phyloP scores from a whole-genome alignment of 2,888 invertebrate species.

The Onthophagus sagittarius region DNA sequence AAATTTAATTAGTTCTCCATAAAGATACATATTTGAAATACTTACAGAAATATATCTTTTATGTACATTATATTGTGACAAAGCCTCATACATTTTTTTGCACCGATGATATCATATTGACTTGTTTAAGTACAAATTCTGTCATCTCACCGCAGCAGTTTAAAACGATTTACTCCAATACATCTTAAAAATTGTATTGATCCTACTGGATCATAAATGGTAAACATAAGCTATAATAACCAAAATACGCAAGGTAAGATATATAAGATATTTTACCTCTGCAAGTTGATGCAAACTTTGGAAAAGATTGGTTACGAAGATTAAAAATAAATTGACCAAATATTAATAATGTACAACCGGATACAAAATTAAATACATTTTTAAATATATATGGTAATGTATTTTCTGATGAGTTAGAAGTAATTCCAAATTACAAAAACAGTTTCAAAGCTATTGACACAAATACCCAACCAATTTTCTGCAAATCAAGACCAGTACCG shows the following conservation, averaged over 20 bases:
- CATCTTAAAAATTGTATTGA: too few relatives aligned
- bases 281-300: neutral
- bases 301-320: slow-evolving; percentile 1
- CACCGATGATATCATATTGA: neutral
- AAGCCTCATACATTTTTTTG: neutral
- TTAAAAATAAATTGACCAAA: neutral
- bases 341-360: neutral
- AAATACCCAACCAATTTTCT: neutral
- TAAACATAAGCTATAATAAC: too few relatives aligned
- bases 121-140: neutral
- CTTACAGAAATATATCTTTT: neutral
- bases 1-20: neutral
- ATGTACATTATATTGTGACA: neutral
- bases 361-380: neutral
- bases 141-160: neutral
- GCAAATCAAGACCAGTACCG: neutral
- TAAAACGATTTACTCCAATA: too few relatives aligned
- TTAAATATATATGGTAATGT: slow-evolving; percentile 7
- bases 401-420: neutral
- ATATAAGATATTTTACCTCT: too few relatives aligned
- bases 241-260: too few relatives aligned
- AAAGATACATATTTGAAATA: too few relatives aligned
- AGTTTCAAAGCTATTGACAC: neutral
- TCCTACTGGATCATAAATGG: too few relatives aligned
- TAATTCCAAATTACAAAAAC: neutral